These are phyloP conservation scores for Dryas iulia DNA, from an alignment of 1,140 invertebrate species.

Conservation along the genomic window DNA sequence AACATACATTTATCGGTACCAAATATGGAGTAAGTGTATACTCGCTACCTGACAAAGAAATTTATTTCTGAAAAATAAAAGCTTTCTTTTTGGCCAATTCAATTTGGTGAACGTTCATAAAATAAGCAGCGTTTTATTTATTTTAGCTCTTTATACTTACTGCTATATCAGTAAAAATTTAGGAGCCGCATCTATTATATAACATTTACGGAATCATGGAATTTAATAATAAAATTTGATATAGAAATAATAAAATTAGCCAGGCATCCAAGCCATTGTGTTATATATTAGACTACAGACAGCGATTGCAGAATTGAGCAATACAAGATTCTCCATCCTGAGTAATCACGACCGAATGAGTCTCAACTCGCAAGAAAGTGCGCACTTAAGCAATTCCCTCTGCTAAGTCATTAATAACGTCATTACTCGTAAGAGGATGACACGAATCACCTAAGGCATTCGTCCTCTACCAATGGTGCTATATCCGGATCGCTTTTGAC, in stretches of 20 bases:
- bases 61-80: not conserved
- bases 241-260: too few relatives aligned
- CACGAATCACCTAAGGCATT: conserved; percentile 27
- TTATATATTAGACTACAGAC: not conserved
- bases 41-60: not conserved
- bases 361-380: conserved; percentile 25
- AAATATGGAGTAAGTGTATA: not conserved
- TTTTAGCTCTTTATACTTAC: not conserved
- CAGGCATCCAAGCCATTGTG: not conserved
- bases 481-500: conserved; percentile 2
- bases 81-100: not conserved
- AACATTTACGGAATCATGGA: too few relatives aligned
- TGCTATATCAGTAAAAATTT: not conserved
- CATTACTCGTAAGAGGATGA: conserved; percentile 24
- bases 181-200: not conserved
- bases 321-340: conserved; percentile 10
- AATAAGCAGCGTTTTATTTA: not conserved
- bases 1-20: conserved; percentile 7
- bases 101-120: not conserved
- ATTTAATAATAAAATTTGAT: too few relatives aligned
- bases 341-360: conserved; percentile 19
- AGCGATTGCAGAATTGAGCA: conserved; percentile 12
- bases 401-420: conserved; percentile 35
- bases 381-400: conserved; percentile 34
- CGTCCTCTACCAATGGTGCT: not conserved